These are phyloP conservation scores for Ficedula albicollis DNA, from an alignment of 2,797 vertebrate species.

Conservation along the genomic window DNA sequence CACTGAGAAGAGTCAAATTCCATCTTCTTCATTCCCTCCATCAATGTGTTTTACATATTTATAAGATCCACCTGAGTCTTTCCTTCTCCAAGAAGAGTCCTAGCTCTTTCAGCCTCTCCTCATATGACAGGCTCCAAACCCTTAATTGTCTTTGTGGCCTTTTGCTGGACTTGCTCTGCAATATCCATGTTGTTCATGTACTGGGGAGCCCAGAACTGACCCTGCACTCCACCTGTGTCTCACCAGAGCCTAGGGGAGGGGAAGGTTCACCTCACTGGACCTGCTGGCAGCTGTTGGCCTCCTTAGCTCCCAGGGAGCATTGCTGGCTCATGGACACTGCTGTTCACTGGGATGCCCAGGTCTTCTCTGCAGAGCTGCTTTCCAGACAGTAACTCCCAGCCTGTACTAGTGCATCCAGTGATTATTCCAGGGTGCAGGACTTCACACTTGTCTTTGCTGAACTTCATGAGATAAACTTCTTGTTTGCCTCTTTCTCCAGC, in stretches of 20 bases:
- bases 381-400: not conserved
- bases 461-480: not conserved
- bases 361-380: not conserved
- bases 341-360: not conserved
- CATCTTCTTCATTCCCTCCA: not conserved
- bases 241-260: not conserved
- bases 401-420: not conserved
- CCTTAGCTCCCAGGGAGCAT: not conserved
- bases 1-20: not conserved
- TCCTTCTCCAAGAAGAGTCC: not conserved
- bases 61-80: not conserved
- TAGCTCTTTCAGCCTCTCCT: not conserved
- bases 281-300: not conserved
- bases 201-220: not conserved
- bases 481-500: not conserved
- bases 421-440: not conserved
- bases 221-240: not conserved
- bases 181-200: not conserved
- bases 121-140: not conserved
- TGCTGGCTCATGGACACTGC: not conserved
- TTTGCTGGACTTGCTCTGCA: not conserved
- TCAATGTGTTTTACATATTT: not conserved
- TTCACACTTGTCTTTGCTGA: not conserved
- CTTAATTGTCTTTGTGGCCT: not conserved
- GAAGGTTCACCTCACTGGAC: not conserved